Conservation (phyloP, 2,113 vertebrate genomes). For the Notothenia coriiceps region DNA sequence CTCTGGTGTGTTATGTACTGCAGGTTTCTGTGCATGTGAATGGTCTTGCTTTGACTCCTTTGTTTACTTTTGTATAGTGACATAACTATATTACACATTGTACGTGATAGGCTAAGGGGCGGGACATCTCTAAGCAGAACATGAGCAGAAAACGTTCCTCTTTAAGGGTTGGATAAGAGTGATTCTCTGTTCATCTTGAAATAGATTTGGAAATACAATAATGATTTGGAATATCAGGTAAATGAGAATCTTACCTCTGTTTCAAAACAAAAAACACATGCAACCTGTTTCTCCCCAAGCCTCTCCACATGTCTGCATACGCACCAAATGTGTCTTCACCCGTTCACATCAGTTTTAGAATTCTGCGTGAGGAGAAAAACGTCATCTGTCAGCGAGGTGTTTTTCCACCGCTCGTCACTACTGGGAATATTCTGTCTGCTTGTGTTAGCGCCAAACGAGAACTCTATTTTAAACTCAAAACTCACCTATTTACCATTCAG, state of each 20-base stretch:
- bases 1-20: no score
- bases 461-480: slow-evolving; percentile 62
- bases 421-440: slow-evolving; percentile 53
- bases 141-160: no score
- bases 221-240: not conserved
- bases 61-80: no score
- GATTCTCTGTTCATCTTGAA: not conserved
- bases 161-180: not conserved
- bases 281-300: no score
- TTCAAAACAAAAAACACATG: not conserved
- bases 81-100: no score
- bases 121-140: no score
- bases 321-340: not conserved
- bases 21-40: no score
- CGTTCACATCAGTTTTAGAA: slow-evolving; percentile 24
- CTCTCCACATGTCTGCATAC: not conserved
- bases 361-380: slow-evolving; percentile 39
- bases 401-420: slow-evolving; percentile 24
- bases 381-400: slow-evolving; percentile 34
- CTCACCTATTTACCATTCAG: slow-evolving; percentile 62
- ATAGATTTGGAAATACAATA: not conserved
- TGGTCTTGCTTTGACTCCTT: no score
- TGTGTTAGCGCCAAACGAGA: slow-evolving; percentile 36
- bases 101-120: no score
- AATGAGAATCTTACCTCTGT: not conserved